Evolutionary conservation across 1,140 invertebrate species (phyloP).

Genomic region (Pseudomyrmex concolor): DNA sequence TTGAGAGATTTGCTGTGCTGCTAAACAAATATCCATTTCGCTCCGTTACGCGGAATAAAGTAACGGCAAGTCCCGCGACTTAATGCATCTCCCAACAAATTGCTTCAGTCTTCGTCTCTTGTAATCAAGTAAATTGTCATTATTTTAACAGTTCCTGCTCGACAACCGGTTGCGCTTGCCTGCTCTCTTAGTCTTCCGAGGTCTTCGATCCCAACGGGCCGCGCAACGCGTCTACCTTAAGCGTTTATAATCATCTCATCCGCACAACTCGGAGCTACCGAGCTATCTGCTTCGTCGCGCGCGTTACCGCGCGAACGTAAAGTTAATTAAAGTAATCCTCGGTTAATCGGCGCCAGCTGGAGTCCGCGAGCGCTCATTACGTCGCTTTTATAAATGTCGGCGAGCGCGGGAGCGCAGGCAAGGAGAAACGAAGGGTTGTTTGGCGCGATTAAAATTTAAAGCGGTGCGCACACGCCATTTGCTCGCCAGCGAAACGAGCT

Average conservation of each 20-base stretch:
- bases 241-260: neutral
- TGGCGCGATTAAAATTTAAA: constrained; percentile 55
- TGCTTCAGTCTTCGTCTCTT: constrained; percentile 1
- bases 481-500: constrained; percentile 14
- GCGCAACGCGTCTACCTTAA: no score
- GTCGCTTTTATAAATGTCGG: constrained; percentile 42
- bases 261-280: neutral
- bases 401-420: neutral
- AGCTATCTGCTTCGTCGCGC: neutral
- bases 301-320: constrained; percentile 37
- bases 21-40: constrained; percentile 22
- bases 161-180: constrained; percentile 10
- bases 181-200: neutral
- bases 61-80: constrained; percentile 14
- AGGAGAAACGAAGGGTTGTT: neutral
- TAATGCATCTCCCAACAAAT: constrained; percentile 54
- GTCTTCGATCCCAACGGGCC: constrained; percentile 6
- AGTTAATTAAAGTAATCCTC: constrained; percentile 63
- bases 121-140: constrained; percentile 52
- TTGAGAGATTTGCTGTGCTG: neutral
- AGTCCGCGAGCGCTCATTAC: constrained; percentile 44
- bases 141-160: constrained; percentile 41
- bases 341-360: constrained; percentile 40
- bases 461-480: constrained; percentile 48
- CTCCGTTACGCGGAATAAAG: neutral